Percentiles rank a stretch among this genome's conserved stretches.
Evolutionary conservation across 35 echinoderm and acorn worm genomes (phyloP).

Genomic region (Lytechinus variegatus): DNA sequence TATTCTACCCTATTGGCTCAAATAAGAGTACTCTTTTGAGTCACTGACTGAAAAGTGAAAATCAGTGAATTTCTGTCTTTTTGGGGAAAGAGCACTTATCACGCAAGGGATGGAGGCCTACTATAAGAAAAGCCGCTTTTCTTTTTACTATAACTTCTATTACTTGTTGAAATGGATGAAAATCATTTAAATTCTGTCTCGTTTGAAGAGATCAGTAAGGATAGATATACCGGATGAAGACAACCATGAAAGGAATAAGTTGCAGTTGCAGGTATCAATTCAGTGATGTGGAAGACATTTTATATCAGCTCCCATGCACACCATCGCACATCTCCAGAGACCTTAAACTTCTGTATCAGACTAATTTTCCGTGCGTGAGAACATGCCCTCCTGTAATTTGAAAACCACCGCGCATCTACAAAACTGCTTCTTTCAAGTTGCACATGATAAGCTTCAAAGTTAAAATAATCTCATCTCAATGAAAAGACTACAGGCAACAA

Average conservation of each 20-base stretch:
- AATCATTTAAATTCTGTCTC: neutral
- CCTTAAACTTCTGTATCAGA: neutral
- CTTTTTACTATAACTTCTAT: neutral
- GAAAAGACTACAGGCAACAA: neutral
- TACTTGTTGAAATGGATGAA: neutral
- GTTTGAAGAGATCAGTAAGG: neutral
- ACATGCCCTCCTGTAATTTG: neutral
- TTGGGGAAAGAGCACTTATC: no score
- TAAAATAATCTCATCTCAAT: neutral
- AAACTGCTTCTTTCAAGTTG: neutral
- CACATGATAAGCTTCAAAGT: neutral
- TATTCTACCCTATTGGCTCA: neutral
- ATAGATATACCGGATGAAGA: neutral
- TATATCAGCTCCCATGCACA: neutral
- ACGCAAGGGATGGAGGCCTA: no score
- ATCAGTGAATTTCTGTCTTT: no score
- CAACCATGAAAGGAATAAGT: neutral
- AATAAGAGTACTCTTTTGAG: no score
- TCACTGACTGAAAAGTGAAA: no score
- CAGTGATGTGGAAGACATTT: neutral
- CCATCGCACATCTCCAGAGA: neutral
- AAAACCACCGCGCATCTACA: neutral
- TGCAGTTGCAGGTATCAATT: neutral
- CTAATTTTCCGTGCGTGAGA: neutral
- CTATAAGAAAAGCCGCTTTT: no score